A percentile compares a stretch with the other conserved stretches of the same genome.
These are phyloP conservation scores for Holothuria glaberrima DNA, from an alignment of 35 echinoderm and acorn worm genomes.

Conservation along the genomic window DNA sequence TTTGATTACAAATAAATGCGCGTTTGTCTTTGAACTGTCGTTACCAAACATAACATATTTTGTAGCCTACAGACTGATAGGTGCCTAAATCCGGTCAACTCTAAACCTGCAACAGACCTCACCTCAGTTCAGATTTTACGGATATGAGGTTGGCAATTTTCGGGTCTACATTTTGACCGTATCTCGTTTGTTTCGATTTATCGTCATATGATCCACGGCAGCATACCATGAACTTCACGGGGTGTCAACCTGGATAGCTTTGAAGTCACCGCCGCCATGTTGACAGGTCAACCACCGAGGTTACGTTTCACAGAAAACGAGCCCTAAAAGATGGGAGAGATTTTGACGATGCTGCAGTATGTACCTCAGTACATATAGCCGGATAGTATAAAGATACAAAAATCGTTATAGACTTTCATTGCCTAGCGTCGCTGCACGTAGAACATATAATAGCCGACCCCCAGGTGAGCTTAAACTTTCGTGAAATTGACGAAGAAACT, in stretches of 20 bases:
- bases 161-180: constrained; percentile 24
- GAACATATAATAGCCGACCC: constrained; percentile 39
- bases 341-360: neutral
- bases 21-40: too few species aligned
- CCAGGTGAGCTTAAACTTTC: constrained; percentile 30
- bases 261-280: constrained; percentile 49
- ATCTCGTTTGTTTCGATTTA: constrained; percentile 65
- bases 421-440: constrained; percentile 25
- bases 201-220: constrained; percentile 47
- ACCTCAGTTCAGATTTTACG: constrained; percentile 2
- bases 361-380: neutral
- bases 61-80: too few species aligned
- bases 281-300: constrained; percentile 57
- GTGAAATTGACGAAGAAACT: constrained; percentile 34
- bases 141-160: constrained; percentile 44
- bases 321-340: constrained; percentile 9
- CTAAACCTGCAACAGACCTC: too few species aligned
- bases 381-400: too few species aligned
- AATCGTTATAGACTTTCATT: constrained; percentile 13
- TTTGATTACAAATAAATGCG: too few species aligned
- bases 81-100: too few species aligned
- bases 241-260: constrained; percentile 43
- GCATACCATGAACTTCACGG: constrained; percentile 57
- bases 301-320: constrained; percentile 25
- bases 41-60: too few species aligned